A percentile compares a stretch with the other conserved stretches of the same genome.
These are phyloP conservation scores for Heliconius hewitsoni DNA, from an alignment of 1,140 invertebrate species.

Conservation along the genomic window DNA sequence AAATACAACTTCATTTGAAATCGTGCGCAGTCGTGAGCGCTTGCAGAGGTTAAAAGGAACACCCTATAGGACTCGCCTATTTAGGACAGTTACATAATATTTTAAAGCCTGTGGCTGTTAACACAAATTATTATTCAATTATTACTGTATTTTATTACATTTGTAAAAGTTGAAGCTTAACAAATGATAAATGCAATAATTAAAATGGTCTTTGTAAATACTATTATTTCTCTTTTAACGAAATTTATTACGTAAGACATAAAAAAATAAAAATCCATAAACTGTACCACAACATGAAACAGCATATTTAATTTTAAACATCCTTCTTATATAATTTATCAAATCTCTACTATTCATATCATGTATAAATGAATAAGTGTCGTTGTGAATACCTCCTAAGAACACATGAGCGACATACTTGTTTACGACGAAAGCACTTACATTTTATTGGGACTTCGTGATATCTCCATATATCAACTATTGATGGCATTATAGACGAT, in stretches of 20 bases:
- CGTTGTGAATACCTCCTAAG: constrained; percentile 28
- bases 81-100: constrained; percentile 37
- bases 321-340: no score
- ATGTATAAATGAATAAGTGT: neutral
- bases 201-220: no score
- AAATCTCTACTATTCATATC: neutral
- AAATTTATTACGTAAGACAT: no score
- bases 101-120: neutral
- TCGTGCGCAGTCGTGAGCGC: constrained; percentile 47
- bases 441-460: constrained; percentile 70
- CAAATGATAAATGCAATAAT: no score
- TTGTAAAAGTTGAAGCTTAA: no score
- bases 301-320: no score
- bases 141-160: neutral
- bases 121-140: neutral
- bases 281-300: no score
- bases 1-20: constrained; percentile 47
- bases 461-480: constrained; percentile 51
- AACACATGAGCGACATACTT: constrained; percentile 56
- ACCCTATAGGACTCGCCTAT: constrained; percentile 39
- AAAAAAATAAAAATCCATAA: no score
- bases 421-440: constrained; percentile 64
- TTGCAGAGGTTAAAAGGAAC: constrained; percentile 38
- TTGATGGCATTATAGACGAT: constrained; percentile 34
- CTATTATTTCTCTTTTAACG: no score